Conservation (phyloP, 1,140 invertebrate species). For the Drosophila athabasca region DNA sequence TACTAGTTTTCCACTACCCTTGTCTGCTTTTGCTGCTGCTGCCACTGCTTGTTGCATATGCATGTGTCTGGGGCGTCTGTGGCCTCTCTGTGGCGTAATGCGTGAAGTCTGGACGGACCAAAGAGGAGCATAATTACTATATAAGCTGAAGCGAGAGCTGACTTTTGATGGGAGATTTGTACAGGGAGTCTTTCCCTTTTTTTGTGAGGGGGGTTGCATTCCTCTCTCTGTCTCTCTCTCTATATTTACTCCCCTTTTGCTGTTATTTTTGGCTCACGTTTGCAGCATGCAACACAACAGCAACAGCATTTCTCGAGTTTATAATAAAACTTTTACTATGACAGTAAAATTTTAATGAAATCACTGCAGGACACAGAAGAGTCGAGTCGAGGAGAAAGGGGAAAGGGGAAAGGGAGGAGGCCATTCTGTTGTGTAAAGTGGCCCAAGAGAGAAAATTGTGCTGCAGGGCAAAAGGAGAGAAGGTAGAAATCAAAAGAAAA, state of each 20-base stretch:
- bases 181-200: no score
- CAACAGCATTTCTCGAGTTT: conserved; percentile 42
- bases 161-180: conserved; percentile 39
- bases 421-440: conserved; percentile 37
- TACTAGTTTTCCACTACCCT: not conserved
- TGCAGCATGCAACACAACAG: conserved; percentile 16
- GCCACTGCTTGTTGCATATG: conserved; percentile 58
- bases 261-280: conserved; percentile 66
- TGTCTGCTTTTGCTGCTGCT: conserved; percentile 14
- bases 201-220: no score
- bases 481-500: conserved; percentile 9
- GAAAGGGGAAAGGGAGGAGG: not conserved
- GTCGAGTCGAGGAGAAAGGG: not conserved
- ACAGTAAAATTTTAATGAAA: conserved; percentile 78
- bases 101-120: conserved; percentile 53
- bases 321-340: conserved; percentile 77
- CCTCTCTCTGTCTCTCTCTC: conserved; percentile 9
- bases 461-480: conserved; percentile 30
- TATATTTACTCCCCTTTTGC: conserved; percentile 18
- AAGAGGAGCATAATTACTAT: conserved; percentile 58
- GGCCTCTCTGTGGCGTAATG: not conserved
- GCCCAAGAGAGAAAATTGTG: conserved; percentile 21
- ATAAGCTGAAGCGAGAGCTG: conserved; percentile 52
- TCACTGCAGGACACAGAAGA: conserved; percentile 63
- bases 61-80: conserved; percentile 30